phyloP scores from a whole-genome alignment of 2,797 vertebrate genomes.

The Carcharodon carcharias region DNA sequence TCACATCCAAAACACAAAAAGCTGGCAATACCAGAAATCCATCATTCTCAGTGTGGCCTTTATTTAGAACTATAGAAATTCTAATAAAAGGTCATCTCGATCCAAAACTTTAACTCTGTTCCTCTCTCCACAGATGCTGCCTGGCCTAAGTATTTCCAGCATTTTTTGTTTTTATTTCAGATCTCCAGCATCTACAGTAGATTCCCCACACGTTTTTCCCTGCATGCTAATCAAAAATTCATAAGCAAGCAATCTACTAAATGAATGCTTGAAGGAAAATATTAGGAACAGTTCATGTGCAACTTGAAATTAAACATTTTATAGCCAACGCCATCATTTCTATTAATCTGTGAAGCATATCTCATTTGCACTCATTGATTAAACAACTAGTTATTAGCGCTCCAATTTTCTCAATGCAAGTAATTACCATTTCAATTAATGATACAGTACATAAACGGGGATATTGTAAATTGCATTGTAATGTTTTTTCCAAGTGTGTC shows the following conservation, averaged over 20 bases:
- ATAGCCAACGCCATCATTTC: background rate
- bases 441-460: background rate
- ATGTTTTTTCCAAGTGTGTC: background rate
- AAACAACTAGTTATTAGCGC: background rate
- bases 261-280: background rate
- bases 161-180: background rate
- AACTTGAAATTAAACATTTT: background rate
- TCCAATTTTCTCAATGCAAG: background rate
- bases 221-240: background rate
- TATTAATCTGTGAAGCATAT: background rate
- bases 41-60: background rate
- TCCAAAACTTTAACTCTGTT: background rate
- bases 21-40: background rate
- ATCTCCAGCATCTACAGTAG: background rate
- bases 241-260: background rate
- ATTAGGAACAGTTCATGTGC: background rate
- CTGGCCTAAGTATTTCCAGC: background rate
- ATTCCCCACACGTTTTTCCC: background rate
- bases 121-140: background rate
- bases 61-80: background rate
- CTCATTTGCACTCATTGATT: background rate
- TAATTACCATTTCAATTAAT: background rate
- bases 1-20: background rate
- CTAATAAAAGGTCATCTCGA: background rate
- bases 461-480: background rate